A percentile compares a stretch with the other conserved stretches of the same genome.
Evolutionary conservation across 2,113 vertebrate species (phyloP).

Genomic region (Pseudonaja textilis): DNA sequence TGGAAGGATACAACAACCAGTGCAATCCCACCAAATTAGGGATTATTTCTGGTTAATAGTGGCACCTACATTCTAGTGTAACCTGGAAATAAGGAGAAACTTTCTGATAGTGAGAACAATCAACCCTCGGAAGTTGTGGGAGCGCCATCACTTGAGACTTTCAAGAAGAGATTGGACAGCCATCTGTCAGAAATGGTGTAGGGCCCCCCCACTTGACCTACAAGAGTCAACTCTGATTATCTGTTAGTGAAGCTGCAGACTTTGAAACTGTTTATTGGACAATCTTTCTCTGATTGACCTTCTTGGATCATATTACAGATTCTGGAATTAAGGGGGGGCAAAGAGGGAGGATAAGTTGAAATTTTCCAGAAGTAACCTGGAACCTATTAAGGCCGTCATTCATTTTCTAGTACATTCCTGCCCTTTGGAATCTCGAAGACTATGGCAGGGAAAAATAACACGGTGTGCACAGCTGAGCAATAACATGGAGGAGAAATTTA

Average conservation of each 20-base stretch:
- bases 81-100: too few species aligned
- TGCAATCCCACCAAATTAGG: background rate
- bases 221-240: too few species aligned
- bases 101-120: too few species aligned
- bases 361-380: background rate
- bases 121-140: too few species aligned
- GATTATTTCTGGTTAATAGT: background rate
- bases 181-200: too few species aligned
- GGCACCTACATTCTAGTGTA: background rate
- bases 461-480: background rate
- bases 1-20: background rate
- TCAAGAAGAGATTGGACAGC: too few species aligned
- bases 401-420: background rate
- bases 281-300: background rate
- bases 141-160: too few species aligned
- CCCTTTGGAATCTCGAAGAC: background rate
- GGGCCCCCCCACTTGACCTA: too few species aligned
- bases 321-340: background rate
- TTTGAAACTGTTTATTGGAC: background rate
- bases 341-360: background rate
- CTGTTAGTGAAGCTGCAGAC: background rate
- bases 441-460: slow-evolving; percentile 9
- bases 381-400: background rate
- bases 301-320: background rate
- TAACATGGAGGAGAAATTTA: background rate